Evolutionary conservation across 2,113 vertebrate genomes (phyloP).

Genomic region (Choloepus hoffmanni): DNA sequence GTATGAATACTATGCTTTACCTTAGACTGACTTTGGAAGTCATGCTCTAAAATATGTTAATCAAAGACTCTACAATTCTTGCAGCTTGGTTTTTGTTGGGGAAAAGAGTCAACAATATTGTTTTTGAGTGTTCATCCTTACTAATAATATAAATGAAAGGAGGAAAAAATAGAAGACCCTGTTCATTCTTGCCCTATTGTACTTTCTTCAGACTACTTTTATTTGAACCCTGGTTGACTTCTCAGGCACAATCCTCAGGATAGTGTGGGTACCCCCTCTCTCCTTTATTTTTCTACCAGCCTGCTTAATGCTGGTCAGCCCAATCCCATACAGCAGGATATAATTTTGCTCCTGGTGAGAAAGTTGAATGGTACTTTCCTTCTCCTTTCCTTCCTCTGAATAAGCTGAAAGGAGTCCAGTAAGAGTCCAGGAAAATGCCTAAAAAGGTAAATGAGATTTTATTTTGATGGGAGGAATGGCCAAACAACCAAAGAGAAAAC

Average conservation of each 20-base stretch:
- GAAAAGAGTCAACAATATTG: neutral
- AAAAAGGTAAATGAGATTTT: neutral
- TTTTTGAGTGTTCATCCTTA: neutral
- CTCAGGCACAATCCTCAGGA: neutral
- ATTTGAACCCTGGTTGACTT: neutral
- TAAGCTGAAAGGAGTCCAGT: neutral
- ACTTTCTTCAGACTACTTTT: neutral
- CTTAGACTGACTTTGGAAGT: neutral
- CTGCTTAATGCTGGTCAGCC: neutral
- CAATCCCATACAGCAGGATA: neutral
- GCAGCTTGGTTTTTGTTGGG: neutral
- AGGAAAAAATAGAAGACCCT: neutral
- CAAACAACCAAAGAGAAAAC: neutral
- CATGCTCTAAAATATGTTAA: slow-evolving; percentile 6
- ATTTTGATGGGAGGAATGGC: neutral
- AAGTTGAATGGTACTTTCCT: neutral
- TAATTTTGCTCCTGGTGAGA: neutral
- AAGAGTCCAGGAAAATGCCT: neutral
- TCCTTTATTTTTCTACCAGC: neutral
- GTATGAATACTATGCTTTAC: neutral
- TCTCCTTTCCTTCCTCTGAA: neutral
- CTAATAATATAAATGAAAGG: slow-evolving; percentile 18
- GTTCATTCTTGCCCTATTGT: neutral
- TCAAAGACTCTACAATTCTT: neutral
- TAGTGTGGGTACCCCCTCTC: neutral